Evolutionary conservation across 2,797 vertebrate species (phyloP), one percentile per base, ranked within the genome.

Genomic region (Basileuterus tristriatus): DNA sequence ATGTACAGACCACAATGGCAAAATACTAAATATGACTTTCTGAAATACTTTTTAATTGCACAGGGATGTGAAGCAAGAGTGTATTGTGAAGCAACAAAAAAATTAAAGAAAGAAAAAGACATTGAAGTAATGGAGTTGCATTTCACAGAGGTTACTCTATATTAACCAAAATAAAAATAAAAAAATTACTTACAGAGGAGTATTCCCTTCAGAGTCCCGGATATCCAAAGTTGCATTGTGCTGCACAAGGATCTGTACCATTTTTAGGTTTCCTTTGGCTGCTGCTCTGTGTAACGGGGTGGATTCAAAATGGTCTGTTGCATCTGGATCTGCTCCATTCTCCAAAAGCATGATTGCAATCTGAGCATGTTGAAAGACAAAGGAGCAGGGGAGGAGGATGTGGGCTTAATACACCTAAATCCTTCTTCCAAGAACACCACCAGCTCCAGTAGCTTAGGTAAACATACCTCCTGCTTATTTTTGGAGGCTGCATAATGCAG

Each of bases 401-500:
- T 80, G 60, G 36, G 58, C 24, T 80, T 68, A 49, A 59, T 14
- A 19, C 1, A 43, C 62, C 15, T 32, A 21, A 74, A 58, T 17
- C 44, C 32, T 78, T 69, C 36, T 94, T 64, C 76, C 39, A 91
- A 88, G 60, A 68, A 87, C 72, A 68, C 27, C 39, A 55, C 15
- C 39, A 77, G n/a, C n/a, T 37, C 47, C 65, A 47, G 32, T 0
- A 87, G 34, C 63, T 53, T 0, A 22, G 8, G 11, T 29, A 52
- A 56, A 88, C 84, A 39, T 97, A 99, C 99, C 98, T 99, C 99
- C 71, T 99, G 99, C 98, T 98, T 98, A 94, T 99, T 98, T 98
- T 99, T 99, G 19, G 99, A 99, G 37, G 99, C 99, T 18, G 99
- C 99, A 22, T 99, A 99, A 96, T 99, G 99, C 87, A 99, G 97